Conservation (phyloP, 1,140 invertebrate genomes). For the Thaumatotibia leucotreta region DNA sequence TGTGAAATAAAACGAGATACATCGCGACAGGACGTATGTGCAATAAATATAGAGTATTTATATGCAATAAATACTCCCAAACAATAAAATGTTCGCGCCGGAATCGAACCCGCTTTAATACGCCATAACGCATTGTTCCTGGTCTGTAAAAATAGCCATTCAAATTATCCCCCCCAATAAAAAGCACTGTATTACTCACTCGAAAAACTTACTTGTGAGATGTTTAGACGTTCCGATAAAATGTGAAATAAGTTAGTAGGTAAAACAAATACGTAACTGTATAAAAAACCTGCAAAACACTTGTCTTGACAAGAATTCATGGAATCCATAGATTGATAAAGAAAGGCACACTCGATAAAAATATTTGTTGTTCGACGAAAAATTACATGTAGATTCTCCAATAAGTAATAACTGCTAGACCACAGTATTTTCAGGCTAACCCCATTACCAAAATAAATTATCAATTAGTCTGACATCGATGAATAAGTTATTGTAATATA, state of each 20-base stretch:
- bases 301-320: no score
- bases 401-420: no score
- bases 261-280: no score
- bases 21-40: not conserved
- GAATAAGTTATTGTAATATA: no score
- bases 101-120: not conserved
- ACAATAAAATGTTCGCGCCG: constrained; percentile 4
- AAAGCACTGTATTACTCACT: constrained; percentile 65
- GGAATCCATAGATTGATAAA: no score
- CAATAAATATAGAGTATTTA: constrained; percentile 1
- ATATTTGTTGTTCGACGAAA: no score
- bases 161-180: constrained; percentile 67
- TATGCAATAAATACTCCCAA: constrained; percentile 7
- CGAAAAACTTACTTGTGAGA: constrained; percentile 38
- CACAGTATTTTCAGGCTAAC: no score
- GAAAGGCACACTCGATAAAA: no score
- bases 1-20: not conserved
- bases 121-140: not conserved
- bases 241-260: not conserved
- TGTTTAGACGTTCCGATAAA: constrained; percentile 11
- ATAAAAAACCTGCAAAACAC: no score
- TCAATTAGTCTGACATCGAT: no score
- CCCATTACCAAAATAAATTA: no score
- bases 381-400: no score
- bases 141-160: constrained; percentile 53